phyloP scores from a whole-genome alignment of 2,113 vertebrate species.

The Suricata suricatta region DNA sequence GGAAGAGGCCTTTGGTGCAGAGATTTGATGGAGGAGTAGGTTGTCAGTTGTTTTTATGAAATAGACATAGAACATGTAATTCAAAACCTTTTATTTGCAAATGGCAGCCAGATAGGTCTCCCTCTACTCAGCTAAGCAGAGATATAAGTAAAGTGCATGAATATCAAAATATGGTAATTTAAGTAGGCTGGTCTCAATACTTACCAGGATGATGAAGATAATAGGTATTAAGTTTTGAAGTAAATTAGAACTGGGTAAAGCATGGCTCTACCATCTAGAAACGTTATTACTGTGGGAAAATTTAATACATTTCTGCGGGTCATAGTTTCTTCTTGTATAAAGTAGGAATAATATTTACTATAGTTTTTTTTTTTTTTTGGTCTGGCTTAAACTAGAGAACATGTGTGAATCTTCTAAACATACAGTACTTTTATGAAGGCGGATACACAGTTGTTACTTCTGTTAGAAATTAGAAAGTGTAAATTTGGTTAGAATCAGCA shows the following conservation, averaged over 20 bases:
- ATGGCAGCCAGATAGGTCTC: not conserved
- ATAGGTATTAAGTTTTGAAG: not conserved
- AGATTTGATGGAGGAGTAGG: not conserved
- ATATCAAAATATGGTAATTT: not conserved
- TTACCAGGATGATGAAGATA: not conserved
- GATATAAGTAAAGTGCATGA: not conserved
- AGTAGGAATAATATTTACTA: not conserved
- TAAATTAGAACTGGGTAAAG: not conserved
- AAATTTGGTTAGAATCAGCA: not conserved
- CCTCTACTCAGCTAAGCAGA: not conserved
- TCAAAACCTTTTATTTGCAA: constrained; percentile 5
- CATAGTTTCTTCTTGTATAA: constrained; percentile 25
- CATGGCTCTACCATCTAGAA: not conserved
- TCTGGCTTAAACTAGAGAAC: not conserved
- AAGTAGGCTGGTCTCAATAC: not conserved
- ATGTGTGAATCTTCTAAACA: not conserved
- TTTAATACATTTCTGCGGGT: not conserved
- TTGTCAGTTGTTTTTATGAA: not conserved
- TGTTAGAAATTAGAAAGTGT: not conserved
- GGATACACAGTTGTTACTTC: not conserved
- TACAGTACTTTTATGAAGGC: not conserved
- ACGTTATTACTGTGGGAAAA: not conserved
- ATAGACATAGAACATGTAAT: not conserved
- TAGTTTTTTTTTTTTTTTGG: not conserved
- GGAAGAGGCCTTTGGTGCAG: not conserved